phyloP scores from a whole-genome alignment of 2,888 invertebrate species.

The Branchellion lobata region DNA sequence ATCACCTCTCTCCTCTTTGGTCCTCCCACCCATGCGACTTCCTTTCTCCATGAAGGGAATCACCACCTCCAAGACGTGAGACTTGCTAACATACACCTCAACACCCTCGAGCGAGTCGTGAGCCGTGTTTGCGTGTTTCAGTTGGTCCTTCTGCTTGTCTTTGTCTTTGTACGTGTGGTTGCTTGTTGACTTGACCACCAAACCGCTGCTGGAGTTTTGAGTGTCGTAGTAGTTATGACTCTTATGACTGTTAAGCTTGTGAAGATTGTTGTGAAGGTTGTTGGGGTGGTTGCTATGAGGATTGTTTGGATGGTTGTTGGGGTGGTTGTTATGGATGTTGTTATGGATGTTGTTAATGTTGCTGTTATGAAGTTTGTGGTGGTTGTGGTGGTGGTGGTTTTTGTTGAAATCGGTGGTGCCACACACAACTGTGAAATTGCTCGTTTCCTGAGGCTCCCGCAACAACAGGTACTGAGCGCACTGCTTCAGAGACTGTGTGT shows the following conservation, averaged over 20 bases:
- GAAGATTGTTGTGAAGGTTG: too few relatives aligned
- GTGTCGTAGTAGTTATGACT: not conserved
- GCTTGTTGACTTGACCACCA: too few relatives aligned
- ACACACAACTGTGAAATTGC: not conserved
- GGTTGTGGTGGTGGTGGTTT: not conserved
- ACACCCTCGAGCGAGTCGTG: not conserved
- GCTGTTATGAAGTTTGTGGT: conserved; percentile 4
- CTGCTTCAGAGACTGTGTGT: not conserved
- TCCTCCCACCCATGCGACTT: too few relatives aligned
- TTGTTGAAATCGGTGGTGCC: not conserved
- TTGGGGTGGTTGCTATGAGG: too few relatives aligned
- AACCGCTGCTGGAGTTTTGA: not conserved
- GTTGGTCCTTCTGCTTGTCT: too few relatives aligned
- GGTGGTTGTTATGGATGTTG: not conserved
- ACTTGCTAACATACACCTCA: conserved; percentile 9
- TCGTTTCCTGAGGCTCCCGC: not conserved
- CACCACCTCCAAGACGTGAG: not conserved
- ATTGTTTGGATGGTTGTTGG: not conserved
- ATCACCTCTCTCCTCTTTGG: not conserved
- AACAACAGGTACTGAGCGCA: not conserved
- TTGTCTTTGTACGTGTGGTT: not conserved
- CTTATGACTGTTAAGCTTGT: not conserved
- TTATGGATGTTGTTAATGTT: not conserved
- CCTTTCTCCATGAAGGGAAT: not conserved
- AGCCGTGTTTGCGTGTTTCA: too few relatives aligned